Conservation (phyloP, 2,888 invertebrate species). For the Parasteatoda lunata region DNA sequence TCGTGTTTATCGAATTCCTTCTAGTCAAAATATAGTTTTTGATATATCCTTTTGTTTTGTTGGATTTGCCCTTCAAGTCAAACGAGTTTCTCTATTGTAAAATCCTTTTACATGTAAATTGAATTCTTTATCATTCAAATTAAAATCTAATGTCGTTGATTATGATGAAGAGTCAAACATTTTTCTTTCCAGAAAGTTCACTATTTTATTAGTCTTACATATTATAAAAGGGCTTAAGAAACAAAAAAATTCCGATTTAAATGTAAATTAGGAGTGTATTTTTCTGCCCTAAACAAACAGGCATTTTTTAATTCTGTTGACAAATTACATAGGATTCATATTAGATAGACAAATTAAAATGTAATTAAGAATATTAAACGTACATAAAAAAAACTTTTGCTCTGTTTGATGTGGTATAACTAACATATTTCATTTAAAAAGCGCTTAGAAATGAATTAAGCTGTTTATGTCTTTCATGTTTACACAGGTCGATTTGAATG, state of each 20-base stretch:
- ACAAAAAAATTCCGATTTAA: neutral
- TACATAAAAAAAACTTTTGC: too few relatives aligned
- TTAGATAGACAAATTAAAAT: too few relatives aligned
- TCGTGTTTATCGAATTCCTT: neutral
- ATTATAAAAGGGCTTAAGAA: neutral
- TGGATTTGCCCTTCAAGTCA: slow-evolving; percentile 9
- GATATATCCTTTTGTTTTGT: slow-evolving; percentile 41
- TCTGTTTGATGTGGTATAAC: too few relatives aligned
- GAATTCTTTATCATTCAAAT: slow-evolving; percentile 58
- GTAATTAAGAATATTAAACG: too few relatives aligned
- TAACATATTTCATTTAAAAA: too few relatives aligned
- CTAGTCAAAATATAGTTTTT: slow-evolving; percentile 39
- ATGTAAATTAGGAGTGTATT: slow-evolving; percentile 4
- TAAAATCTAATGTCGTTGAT: slow-evolving; percentile 16
- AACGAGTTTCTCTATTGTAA: slow-evolving; percentile 27
- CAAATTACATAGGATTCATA: too few relatives aligned
- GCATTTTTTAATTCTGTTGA: too few relatives aligned
- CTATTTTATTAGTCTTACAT: slow-evolving; percentile 1
- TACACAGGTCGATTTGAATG: too few relatives aligned
- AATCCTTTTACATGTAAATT: slow-evolving; percentile 60
- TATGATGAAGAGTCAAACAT: slow-evolving; percentile 4
- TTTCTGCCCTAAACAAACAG: neutral
- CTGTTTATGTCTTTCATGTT: too few relatives aligned
- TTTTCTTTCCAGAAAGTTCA: slow-evolving; percentile 3
- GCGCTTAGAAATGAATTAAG: too few relatives aligned